Base-by-base conservation (phyloP, 2,113 vertebrate genomes). In the Atrichornis clamosus region DNA sequence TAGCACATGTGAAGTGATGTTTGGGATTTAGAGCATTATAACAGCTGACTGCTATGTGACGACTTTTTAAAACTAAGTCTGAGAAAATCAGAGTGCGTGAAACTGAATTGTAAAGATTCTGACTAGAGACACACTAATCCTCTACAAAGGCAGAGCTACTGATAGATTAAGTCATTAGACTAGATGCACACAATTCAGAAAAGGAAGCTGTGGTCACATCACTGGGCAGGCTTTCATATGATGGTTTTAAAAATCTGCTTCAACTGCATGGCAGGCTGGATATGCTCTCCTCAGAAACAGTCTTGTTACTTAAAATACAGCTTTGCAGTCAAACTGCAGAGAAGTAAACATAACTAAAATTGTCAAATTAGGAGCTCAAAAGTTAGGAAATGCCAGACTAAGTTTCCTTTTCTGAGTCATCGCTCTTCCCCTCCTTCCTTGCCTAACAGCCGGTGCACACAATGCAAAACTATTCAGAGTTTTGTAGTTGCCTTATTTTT, bases 71-170 rank as follows among this genome's bases (percentile, higher is more conserved):
- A 89, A 86, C 44, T 64, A 86, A 63, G 82, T 81, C 76, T 78
- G 68, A 84, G 76, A 92, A 95, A 95, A 90, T 75, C 83, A 90
- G 85, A 86, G 55, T 53, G 83, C 4, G 0, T 87, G 87, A 94
- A 93, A 81, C 26, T 1, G 0, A 87, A 79, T 18, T 3, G 7
- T 58, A 84, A 90, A 80, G 85, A 67, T 63, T 37, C 47, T 75
- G 68, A 88, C 65, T 59, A 73, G 35, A 63, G 62, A 50, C 39
- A 76, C n/a, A n/a, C 47, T 95, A 95, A 96, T 92, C 88, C 68
- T 52, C 76, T 80, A 47, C 59, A 70, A 72, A 89, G 67, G 59
- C 47, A 93, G 55, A 72, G 47, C 33, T 77, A 53, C 72, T 27
- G 22, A 64, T 4, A 84, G 87, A 95, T 86, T 41, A 72, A 74